Evolutionary conservation across 2,113 vertebrate genomes (phyloP).

Genomic region (Sylvilagus bachmani): DNA sequence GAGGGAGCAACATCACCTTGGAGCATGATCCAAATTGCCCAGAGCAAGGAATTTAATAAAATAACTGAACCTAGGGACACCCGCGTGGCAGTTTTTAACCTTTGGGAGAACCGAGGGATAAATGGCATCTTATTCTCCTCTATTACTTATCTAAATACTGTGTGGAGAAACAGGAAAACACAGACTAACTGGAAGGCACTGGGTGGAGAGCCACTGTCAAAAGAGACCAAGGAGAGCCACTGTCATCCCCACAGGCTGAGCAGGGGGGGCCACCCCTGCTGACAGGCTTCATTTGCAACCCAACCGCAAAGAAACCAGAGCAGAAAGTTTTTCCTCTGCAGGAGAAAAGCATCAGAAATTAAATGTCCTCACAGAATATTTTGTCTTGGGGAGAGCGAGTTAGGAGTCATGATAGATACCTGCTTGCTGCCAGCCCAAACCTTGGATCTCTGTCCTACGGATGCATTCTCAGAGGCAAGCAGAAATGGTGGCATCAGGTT

Average conservation of each 20-base stretch:
- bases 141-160: constrained; percentile 42
- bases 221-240: neutral
- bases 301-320: neutral
- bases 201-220: neutral
- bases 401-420: neutral
- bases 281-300: neutral
- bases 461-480: neutral
- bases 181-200: neutral
- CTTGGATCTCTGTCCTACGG: neutral
- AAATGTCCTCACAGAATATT: neutral
- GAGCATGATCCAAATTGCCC: neutral
- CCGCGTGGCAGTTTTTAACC: neutral
- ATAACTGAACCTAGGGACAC: neutral
- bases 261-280: neutral
- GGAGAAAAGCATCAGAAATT: neutral
- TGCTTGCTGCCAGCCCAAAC: neutral
- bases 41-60: constrained; percentile 5
- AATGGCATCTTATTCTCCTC: neutral
- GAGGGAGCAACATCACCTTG: neutral
- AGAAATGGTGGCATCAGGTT: neutral
- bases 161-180: neutral
- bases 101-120: neutral
- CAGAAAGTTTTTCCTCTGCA: neutral
- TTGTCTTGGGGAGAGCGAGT: neutral
- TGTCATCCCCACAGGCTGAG: neutral